Evolutionary conservation across 2,888 invertebrate species (phyloP), one percentile per base, ranked within the genome.

Genomic region (Nyleta sp.): DNA sequence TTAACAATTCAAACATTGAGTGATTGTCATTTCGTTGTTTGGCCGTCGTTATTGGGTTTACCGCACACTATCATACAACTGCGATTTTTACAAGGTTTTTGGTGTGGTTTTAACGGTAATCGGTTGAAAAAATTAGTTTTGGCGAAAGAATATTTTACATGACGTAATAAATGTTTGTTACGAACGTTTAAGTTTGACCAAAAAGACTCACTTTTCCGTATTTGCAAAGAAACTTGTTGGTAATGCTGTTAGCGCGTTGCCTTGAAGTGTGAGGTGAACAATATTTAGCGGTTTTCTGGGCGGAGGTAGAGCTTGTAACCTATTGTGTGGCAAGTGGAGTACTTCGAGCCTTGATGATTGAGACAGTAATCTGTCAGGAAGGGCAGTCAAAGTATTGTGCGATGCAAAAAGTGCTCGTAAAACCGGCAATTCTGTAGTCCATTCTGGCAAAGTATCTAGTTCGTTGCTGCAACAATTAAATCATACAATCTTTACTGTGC

Each of bases 311-410:
- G 93, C 93, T 78, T 94, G 93, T 72, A 96, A 92, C 89, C 94
- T 94, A 87, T 96, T 96, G 90, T 96, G 96, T 15, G 95, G 95
- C 46, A 96, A 91, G 86, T 95, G 95, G 18, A 96, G 91, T 33
- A 94, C 95, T 82, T 94, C 94, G 35, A 96, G 91, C 80, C 94
- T 94, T 55, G 94, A 94, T 57, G 95, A 93, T 90, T 96, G 95
- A 84, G 95, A 95, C 82, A 96, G 94, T 46, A 96, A 87, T 86
- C 95, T 94, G 55, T 95, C 95, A 6, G 95, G 95, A 10, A 96
- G 91, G 10, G 93, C 92, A 28, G 93, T 92, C 50, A 96, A 90
- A 46, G 93, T 92, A 86, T 96, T 96, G 88, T 96, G 95, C 82
- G 94, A 95, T 13, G 95, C 96, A 84, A 95, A 94, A 11, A 96